These are phyloP conservation scores for Acleris cristana DNA, from an alignment of 2,888 invertebrate genomes.

Conservation along the genomic window DNA sequence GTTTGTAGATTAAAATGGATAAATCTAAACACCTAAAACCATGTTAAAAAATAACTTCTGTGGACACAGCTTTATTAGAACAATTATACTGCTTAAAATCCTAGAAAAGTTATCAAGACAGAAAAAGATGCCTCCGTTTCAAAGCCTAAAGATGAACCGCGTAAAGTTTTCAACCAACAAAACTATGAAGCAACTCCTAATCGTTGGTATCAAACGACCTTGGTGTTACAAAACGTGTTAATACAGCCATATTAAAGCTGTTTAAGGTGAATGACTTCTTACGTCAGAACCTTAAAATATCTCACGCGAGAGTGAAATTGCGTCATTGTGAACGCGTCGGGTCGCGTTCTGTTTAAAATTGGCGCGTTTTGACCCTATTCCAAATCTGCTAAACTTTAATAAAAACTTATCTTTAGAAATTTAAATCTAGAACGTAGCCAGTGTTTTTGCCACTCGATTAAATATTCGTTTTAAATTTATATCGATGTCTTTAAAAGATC, in stretches of 20 bases:
- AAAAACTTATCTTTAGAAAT: no score
- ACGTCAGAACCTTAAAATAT: constrained; percentile 41
- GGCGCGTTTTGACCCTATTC: constrained; percentile 6
- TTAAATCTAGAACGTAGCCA: no score
- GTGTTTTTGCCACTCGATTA: no score
- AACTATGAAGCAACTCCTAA: not conserved
- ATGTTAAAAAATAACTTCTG: no score
- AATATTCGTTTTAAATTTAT: no score
- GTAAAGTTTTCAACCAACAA: not conserved
- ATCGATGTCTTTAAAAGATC: no score
- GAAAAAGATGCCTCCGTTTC: no score
- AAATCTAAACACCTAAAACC: no score
- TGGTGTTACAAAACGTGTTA: constrained; percentile 14
- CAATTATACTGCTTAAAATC: no score
- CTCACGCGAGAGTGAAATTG: constrained; percentile 38
- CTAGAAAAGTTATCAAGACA: not conserved
- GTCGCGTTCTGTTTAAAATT: constrained; percentile 16
- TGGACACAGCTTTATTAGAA: no score
- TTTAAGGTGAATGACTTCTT: constrained; percentile 50
- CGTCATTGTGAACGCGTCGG: constrained; percentile 38
- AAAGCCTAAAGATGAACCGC: not conserved
- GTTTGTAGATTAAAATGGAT: not conserved
- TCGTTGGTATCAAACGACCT: constrained; percentile 5
- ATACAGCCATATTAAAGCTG: constrained; percentile 1
- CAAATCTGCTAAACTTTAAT: not conserved